phyloP scores from a whole-genome alignment of 1,140 invertebrate genomes.

The Diachasmimorpha longicaudata region DNA sequence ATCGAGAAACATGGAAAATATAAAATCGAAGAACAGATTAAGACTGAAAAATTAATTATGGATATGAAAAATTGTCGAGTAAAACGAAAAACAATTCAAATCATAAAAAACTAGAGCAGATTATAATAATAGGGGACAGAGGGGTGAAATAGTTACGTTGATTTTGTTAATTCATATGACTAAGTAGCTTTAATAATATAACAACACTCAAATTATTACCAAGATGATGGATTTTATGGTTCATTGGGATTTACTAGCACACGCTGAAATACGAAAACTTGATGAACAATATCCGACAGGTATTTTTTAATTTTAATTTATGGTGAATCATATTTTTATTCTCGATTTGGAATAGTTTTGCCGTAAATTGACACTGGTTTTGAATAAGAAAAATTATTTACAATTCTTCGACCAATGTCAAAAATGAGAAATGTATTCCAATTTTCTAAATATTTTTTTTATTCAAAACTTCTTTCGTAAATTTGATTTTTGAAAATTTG shows the following conservation, averaged over 20 bases:
- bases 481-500: not conserved
- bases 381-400: no score
- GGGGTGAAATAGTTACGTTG: not conserved
- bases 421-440: no score
- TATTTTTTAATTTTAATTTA: no score
- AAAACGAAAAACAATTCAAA: not conserved
- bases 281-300: no score
- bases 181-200: not conserved
- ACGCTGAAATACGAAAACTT: no score
- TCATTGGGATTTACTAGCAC: not conserved
- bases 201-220: not conserved
- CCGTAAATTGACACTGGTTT: no score
- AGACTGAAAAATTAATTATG: slow-evolving; percentile 4
- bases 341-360: no score
- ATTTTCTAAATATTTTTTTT: no score
- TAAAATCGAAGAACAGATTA: not conserved
- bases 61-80: not conserved
- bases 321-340: no score
- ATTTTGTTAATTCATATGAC: not conserved
- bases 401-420: no score
- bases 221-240: not conserved
- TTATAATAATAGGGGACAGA: not conserved
- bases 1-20: not conserved
- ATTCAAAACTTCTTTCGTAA: not conserved
- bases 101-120: not conserved